Conservation (phyloP, 2,888 invertebrate species). For the Dromius quadrimaculatus region DNA sequence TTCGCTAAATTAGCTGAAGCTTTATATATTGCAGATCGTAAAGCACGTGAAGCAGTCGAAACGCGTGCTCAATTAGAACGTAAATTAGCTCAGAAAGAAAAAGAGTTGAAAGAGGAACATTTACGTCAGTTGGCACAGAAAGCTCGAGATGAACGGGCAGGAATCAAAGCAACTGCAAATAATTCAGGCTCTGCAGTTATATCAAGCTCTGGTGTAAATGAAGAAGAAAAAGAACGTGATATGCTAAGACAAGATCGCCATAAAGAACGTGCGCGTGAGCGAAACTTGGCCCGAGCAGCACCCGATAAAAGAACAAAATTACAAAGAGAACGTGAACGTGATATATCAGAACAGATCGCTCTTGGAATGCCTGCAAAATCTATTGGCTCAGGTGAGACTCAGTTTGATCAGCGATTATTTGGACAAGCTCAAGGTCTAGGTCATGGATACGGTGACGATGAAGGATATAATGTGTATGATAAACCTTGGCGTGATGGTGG, state of each 20-base stretch:
- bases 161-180: constrained; percentile 70
- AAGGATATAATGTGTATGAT: constrained; percentile 97
- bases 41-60: constrained; percentile 97
- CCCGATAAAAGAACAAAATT: constrained; percentile 93
- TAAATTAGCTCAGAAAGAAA: constrained; percentile 96
- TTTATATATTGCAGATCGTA: constrained; percentile 94
- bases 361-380: constrained; percentile 92
- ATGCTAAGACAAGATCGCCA: constrained; percentile 89
- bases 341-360: constrained; percentile 98
- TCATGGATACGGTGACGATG: constrained; percentile 93
- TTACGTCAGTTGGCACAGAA: constrained; percentile 92
- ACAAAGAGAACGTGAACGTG: constrained; percentile 91
- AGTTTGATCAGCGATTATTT: constrained; percentile 96
- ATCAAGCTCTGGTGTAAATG: constrained; percentile 70
- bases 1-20: constrained; percentile 99
- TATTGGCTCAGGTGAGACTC: constrained; percentile 78
- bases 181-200: constrained; percentile 61
- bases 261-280: constrained; percentile 90
- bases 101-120: constrained; percentile 97
- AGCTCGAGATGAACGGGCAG: constrained; percentile 95
- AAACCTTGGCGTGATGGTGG: constrained; percentile 96
- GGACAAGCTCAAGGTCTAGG: constrained; percentile 93
- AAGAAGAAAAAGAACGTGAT: constrained; percentile 86
- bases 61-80: constrained; percentile 95
- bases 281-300: constrained; percentile 93